These are phyloP conservation scores for Muscicapa striata DNA, from an alignment of 2,797 vertebrate species.

Conservation along the genomic window DNA sequence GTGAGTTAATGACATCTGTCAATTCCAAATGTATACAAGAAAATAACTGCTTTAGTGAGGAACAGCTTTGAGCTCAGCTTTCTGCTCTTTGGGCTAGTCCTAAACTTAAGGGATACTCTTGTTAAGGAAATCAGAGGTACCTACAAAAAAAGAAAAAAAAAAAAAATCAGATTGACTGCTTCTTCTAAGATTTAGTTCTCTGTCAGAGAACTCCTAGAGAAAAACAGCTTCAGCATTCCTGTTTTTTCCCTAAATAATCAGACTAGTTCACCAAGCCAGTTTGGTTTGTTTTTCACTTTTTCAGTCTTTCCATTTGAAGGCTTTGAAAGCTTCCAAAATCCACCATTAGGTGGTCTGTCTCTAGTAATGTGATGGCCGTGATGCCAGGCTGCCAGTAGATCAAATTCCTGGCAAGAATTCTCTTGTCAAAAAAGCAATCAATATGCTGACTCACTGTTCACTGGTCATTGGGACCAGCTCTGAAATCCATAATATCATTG, in stretches of 20 bases:
- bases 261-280: neutral
- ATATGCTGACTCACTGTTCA: neutral
- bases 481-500: neutral
- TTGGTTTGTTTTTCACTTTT: neutral
- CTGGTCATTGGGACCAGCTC: neutral
- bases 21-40: neutral
- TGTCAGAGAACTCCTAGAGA: neutral
- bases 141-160: neutral
- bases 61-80: neutral
- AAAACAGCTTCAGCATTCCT: neutral
- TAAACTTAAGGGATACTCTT: neutral
- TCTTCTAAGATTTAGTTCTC: neutral
- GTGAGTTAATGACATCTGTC: neutral
- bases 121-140: neutral
- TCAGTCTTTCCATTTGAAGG: neutral
- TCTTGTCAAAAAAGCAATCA: neutral
- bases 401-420: neutral
- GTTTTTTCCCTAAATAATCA: neutral
- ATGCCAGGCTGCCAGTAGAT: neutral
- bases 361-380: neutral
- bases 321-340: neutral
- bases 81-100: neutral
- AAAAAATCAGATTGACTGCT: neutral
- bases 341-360: neutral
- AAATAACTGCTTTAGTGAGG: neutral